A percentile compares a stretch with the other conserved stretches of the same genome.
Conservation (phyloP, 2,888 invertebrate genomes). For the Eremobia ochroleuca region DNA sequence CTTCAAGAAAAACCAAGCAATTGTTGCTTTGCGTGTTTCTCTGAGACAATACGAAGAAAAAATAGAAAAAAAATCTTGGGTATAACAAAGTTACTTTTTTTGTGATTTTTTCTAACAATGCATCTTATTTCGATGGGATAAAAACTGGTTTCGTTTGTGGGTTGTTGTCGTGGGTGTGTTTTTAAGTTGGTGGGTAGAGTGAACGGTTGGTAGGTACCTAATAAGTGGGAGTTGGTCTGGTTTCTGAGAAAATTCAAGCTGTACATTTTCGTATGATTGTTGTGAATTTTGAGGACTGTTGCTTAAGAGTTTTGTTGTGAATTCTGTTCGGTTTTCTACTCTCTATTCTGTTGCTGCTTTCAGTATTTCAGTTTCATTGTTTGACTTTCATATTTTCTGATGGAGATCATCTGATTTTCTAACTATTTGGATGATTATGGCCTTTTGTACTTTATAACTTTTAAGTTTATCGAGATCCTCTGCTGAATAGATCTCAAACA, state of each 20-base stretch:
- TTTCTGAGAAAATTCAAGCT: slow-evolving; percentile 64
- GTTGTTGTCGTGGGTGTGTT: slow-evolving; percentile 27
- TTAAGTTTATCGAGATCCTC: rapidly evolving
- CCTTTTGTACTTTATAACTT: neutral
- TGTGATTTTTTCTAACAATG: slow-evolving; percentile 43
- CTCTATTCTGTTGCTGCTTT: slow-evolving; percentile 21
- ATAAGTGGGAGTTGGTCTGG: slow-evolving; percentile 50
- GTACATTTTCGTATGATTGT: slow-evolving; percentile 64
- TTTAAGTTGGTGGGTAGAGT: slow-evolving; percentile 35
- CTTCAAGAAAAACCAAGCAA: slow-evolving; percentile 84
- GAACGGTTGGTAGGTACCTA: slow-evolving; percentile 52
- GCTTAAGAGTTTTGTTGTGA: slow-evolving; percentile 27
- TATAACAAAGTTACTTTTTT: slow-evolving; percentile 63
- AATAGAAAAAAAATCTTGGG: slow-evolving; percentile 71
- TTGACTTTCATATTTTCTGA: neutral
- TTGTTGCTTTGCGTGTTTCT: slow-evolving; percentile 85
- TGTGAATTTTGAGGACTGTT: slow-evolving; percentile 55
- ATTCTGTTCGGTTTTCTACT: slow-evolving; percentile 33
- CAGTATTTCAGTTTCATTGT: slow-evolving; percentile 1
- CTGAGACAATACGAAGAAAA: slow-evolving; percentile 82
- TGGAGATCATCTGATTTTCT: neutral
- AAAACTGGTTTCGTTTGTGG: slow-evolving; percentile 37
- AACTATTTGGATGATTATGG: neutral
- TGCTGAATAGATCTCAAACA: neutral
- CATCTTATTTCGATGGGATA: slow-evolving; percentile 52